Conservation (phyloP, 1,140 invertebrate species). For the Antheraea mylitta region DNA sequence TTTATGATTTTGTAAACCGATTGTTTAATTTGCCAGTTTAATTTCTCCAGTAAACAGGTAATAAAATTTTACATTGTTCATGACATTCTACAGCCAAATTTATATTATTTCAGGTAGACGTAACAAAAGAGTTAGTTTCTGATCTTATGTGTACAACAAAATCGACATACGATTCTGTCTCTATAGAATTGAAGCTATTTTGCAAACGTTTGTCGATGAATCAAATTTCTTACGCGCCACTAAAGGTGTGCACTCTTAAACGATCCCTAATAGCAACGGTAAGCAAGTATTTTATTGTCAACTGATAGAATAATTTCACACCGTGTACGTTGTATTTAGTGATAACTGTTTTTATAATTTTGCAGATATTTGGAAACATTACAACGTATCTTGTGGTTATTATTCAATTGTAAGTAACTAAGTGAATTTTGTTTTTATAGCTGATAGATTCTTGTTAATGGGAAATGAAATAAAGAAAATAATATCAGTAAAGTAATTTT, state of each 20-base stretch:
- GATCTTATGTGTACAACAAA: conserved; percentile 16
- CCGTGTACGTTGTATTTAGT: too few relatives aligned
- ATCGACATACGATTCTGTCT: background rate
- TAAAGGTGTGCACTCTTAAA: conserved; percentile 23
- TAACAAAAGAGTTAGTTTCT: conserved; percentile 16
- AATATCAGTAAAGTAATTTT: background rate
- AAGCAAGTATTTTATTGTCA: conserved; percentile 6
- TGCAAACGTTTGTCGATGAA: conserved; percentile 20
- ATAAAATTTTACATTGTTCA: too few relatives aligned
- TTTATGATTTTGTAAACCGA: too few relatives aligned
- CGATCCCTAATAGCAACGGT: conserved; percentile 28
- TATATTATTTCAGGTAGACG: conserved; percentile 15
- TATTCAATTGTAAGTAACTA: conserved; percentile 17
- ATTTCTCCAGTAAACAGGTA: too few relatives aligned
- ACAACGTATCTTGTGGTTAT: conserved; percentile 26
- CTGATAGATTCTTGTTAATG: too few relatives aligned
- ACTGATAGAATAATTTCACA: too few relatives aligned
- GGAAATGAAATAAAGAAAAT: background rate
- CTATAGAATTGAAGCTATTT: conserved; percentile 25
- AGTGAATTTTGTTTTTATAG: background rate
- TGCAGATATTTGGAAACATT: conserved; percentile 20
- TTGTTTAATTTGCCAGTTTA: too few relatives aligned
- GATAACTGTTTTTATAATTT: background rate
- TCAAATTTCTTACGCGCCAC: conserved; percentile 19
- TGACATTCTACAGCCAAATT: background rate